Conservation (phyloP, 2,113 vertebrate species). For the Reinhardtius hippoglossoides region DNA sequence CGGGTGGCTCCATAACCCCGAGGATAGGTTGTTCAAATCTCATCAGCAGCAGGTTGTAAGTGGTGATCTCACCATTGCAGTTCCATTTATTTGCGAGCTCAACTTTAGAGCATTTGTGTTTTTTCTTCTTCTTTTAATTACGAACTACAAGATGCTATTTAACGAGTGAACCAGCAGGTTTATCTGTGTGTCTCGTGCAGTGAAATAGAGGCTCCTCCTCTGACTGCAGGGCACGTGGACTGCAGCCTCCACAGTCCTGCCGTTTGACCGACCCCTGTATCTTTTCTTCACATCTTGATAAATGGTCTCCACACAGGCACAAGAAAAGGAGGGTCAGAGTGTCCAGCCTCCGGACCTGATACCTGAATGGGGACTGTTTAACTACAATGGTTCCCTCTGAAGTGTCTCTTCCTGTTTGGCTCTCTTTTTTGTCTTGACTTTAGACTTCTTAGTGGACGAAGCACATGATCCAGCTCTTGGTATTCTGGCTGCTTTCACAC, state of each 20-base stretch:
- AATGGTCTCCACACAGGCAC: constrained; percentile 11
- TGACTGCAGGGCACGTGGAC: constrained; percentile 15
- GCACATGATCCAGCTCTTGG: not conserved
- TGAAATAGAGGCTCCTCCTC: constrained; percentile 15
- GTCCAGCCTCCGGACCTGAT: not conserved
- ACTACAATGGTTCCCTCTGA: not conserved
- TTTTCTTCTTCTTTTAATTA: not conserved
- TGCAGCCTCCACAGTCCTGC: constrained; percentile 6
- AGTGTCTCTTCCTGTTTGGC: not conserved
- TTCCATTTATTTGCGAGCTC: not conserved
- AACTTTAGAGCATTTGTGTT: not conserved
- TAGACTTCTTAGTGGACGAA: not conserved
- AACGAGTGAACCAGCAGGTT: not conserved
- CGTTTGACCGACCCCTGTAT: not conserved
- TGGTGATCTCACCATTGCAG: too few species aligned
- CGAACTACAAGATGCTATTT: not conserved
- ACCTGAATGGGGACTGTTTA: not conserved
- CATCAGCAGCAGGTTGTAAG: not conserved
- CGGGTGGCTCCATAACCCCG: not conserved
- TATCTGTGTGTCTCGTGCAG: not conserved
- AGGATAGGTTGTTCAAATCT: not conserved
- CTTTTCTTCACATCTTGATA: constrained; percentile 22
- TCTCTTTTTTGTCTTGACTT: not conserved
- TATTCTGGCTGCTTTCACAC: not conserved
- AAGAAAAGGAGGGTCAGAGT: not conserved